Conservation (phyloP, 2,888 invertebrate genomes). For the Sinelater perroti region DNA sequence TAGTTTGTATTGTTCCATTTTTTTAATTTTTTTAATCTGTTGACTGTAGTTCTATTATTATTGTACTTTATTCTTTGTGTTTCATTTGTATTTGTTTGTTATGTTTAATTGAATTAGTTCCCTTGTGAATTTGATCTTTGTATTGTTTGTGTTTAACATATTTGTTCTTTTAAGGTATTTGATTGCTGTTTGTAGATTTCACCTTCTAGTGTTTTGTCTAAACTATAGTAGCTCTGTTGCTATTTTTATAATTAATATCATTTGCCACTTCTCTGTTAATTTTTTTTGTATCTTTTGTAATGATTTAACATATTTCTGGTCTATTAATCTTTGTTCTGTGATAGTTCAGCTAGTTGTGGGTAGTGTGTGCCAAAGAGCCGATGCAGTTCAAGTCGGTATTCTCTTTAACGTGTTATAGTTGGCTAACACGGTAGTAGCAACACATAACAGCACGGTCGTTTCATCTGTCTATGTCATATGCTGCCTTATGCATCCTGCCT, state of each 20-base stretch:
- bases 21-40: background rate
- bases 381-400: background rate
- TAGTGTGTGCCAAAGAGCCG: background rate
- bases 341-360: background rate
- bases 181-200: background rate
- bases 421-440: background rate
- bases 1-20: background rate
- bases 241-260: too few relatives aligned
- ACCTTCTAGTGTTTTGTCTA: background rate
- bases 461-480: background rate
- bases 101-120: background rate
- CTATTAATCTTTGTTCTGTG: background rate
- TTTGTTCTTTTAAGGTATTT: background rate
- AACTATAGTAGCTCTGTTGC: background rate
- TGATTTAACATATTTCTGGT: background rate
- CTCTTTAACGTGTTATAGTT: background rate
- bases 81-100: background rate
- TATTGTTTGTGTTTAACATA: background rate
- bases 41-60: background rate
- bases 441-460: background rate
- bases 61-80: background rate
- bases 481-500: constrained; percentile 1
- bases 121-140: background rate
- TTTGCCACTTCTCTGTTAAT: background rate
- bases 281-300: background rate